Percentiles rank a stretch among this genome's conserved stretches.
phyloP scores from a whole-genome alignment of 2,888 invertebrate species.

The Parapristionchus giblindavisi region DNA sequence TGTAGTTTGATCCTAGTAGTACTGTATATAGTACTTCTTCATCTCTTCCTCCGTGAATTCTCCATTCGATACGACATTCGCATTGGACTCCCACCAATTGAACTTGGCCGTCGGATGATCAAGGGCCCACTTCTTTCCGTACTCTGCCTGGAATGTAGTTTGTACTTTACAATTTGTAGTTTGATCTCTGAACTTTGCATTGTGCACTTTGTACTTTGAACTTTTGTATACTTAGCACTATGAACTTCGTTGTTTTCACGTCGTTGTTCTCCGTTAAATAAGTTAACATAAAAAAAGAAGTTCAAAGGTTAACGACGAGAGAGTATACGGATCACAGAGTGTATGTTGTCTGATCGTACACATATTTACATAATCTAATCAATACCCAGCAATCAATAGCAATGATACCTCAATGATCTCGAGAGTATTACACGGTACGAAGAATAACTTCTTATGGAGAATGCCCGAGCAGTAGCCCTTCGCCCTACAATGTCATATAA shows the following conservation, averaged over 20 bases:
- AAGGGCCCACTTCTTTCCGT: conserved; percentile 17
- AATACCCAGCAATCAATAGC: not conserved
- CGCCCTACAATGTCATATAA: too few relatives aligned
- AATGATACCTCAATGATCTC: conserved; percentile 12
- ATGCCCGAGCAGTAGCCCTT: conserved; percentile 37
- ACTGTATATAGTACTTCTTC: conserved; percentile 38
- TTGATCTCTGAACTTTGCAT: too few relatives aligned
- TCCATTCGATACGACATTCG: conserved; percentile 28
- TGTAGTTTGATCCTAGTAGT: too few relatives aligned
- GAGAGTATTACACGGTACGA: conserved; percentile 33
- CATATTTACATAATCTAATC: not conserved
- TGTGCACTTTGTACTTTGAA: too few relatives aligned
- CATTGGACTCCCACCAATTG: conserved; percentile 37
- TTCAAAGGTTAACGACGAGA: too few relatives aligned
- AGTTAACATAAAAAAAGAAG: too few relatives aligned
- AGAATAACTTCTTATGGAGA: conserved; percentile 16
- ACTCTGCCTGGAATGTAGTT: conserved; percentile 24
- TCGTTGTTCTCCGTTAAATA: too few relatives aligned
- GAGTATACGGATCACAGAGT: too few relatives aligned
- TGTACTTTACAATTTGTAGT: not conserved
- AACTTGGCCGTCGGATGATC: conserved; percentile 32
- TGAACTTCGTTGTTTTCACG: too few relatives aligned
- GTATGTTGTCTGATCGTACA: too few relatives aligned
- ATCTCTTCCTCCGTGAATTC: conserved; percentile 35
- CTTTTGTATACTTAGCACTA: too few relatives aligned